These are phyloP conservation scores for Agonum fuliginosum DNA, from an alignment of 2,888 invertebrate genomes.

Conservation along the genomic window DNA sequence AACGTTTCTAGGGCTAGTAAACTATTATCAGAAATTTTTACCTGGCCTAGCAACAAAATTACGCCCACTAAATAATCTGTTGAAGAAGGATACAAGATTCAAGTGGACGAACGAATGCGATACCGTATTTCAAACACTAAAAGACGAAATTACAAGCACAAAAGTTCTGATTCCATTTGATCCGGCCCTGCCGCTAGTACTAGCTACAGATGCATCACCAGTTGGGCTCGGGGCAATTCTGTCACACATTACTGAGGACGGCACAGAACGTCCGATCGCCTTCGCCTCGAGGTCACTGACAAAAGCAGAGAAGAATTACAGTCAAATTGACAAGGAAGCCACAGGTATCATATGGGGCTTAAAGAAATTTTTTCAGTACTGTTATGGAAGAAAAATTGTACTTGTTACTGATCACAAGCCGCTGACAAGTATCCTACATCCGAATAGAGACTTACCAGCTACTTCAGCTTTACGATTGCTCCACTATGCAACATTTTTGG, in stretches of 20 bases:
- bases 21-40: constrained; percentile 65
- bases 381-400: constrained; percentile 67
- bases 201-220: constrained; percentile 67
- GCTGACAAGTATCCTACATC: constrained; percentile 66
- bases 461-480: constrained; percentile 63
- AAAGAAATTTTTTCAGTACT: constrained; percentile 68
- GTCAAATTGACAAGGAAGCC: constrained; percentile 69
- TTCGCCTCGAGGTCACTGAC: constrained; percentile 68
- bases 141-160: constrained; percentile 62
- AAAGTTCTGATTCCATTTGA: constrained; percentile 64
- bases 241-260: constrained; percentile 65
- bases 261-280: constrained; percentile 67
- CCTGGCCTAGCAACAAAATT: constrained; percentile 63
- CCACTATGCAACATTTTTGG: constrained; percentile 63
- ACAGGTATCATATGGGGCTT: constrained; percentile 67
- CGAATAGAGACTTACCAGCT: constrained; percentile 63
- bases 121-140: constrained; percentile 56
- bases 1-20: constrained; percentile 62
- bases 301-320: constrained; percentile 67
- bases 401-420: constrained; percentile 68
- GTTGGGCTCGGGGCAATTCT: constrained; percentile 67
- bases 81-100: constrained; percentile 53
- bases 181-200: constrained; percentile 61
- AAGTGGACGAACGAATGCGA: constrained; percentile 60
- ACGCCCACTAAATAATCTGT: constrained; percentile 61